A percentile compares a stretch with the other conserved stretches of the same genome.
phyloP scores from a whole-genome alignment of 2,113 vertebrate species.

The Crocuta crocuta region DNA sequence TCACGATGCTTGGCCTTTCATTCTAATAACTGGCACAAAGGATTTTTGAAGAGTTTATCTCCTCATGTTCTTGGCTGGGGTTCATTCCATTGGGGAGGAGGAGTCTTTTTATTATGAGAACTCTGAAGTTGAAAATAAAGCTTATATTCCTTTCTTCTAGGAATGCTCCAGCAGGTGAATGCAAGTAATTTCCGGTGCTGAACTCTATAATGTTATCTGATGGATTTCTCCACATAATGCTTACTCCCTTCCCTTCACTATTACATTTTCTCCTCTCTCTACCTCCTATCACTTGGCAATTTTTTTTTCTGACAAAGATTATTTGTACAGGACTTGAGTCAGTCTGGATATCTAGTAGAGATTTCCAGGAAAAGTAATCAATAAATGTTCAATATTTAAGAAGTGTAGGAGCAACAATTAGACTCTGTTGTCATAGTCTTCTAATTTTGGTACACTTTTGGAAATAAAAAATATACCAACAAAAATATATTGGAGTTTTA shows the following conservation, averaged over 20 bases:
- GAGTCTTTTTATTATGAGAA: not conserved
- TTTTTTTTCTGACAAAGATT: conserved; percentile 21
- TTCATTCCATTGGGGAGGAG: not conserved
- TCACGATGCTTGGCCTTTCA: not conserved
- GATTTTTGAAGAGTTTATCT: not conserved
- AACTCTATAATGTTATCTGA: conserved; percentile 42
- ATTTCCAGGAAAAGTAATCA: conserved; percentile 66
- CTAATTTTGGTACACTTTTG: not conserved
- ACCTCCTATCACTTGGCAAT: conserved; percentile 9
- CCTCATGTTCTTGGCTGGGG: not conserved
- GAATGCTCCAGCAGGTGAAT: not conserved
- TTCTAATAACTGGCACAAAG: not conserved
- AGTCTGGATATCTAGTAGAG: conserved; percentile 56
- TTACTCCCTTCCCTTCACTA: not conserved
- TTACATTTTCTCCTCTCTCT: not conserved
- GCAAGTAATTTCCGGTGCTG: not conserved
- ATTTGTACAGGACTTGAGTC: not conserved
- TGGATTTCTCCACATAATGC: not conserved
- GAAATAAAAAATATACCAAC: not conserved
- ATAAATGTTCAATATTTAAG: conserved; percentile 79
- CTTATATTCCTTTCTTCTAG: not conserved
- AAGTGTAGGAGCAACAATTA: conserved; percentile 61
- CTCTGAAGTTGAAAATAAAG: not conserved
- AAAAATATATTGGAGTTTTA: not conserved
- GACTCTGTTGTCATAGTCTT: conserved; percentile 27